Conservation (phyloP, 2,113 vertebrate species). For the Casuarius casuarius region DNA sequence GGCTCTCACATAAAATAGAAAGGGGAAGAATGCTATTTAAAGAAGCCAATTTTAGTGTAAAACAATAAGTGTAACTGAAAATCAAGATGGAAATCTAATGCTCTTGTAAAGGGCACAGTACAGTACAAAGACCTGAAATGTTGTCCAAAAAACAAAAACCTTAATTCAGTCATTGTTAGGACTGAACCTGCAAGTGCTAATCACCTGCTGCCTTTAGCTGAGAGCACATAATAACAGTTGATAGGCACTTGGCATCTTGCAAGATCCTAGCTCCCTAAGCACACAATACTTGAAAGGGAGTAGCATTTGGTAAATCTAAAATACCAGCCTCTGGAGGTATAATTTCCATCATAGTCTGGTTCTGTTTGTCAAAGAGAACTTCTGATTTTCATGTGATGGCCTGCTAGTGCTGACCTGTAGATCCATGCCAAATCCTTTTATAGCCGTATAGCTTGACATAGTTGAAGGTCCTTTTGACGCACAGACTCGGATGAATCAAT, state of each 20-base stretch:
- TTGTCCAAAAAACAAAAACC: background rate
- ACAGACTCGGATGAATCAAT: background rate
- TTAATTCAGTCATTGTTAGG: background rate
- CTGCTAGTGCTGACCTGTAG: background rate
- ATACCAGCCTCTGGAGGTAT: background rate
- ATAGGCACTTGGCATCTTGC: background rate
- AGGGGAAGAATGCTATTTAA: background rate
- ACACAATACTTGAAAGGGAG: background rate
- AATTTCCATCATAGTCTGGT: background rate
- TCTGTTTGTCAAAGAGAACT: background rate
- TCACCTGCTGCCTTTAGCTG: constrained; percentile 12
- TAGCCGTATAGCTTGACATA: background rate
- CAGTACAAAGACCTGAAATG: background rate
- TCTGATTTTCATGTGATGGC: background rate
- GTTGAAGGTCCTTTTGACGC: background rate
- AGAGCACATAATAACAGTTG: background rate
- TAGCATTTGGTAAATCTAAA: constrained; percentile 1
- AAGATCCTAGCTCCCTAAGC: background rate
- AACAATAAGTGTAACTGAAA: background rate
- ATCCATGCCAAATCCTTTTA: background rate
- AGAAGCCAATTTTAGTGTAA: background rate
- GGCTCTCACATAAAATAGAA: background rate
- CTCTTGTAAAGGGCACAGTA: background rate
- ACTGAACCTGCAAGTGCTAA: constrained; percentile 12
- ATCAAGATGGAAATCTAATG: background rate